Evolutionary conservation across 2,797 vertebrate genomes (phyloP).

Genomic region (Sciaenops ocellatus): DNA sequence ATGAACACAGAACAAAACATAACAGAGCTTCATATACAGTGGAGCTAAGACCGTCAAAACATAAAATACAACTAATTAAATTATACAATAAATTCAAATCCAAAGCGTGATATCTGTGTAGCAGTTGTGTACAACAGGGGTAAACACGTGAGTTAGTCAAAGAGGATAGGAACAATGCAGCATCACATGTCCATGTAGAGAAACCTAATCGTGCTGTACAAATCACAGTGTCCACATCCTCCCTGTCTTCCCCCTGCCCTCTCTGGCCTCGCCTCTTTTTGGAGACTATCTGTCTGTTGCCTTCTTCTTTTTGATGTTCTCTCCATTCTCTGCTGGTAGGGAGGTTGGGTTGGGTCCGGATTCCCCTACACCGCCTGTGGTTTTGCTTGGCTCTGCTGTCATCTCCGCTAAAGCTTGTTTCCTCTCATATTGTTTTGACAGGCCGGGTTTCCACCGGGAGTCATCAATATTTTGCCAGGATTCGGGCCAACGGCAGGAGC

Average conservation of each 20-base stretch:
- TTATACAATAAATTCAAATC: constrained; percentile 1
- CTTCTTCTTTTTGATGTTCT: constrained; percentile 81
- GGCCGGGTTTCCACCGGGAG: constrained; percentile 99
- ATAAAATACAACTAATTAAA: constrained; percentile 2
- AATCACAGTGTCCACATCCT: constrained; percentile 62
- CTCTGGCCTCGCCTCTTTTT: constrained; percentile 65
- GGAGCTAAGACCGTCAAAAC: constrained; percentile 6
- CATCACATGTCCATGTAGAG: constrained; percentile 33
- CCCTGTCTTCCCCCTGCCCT: constrained; percentile 49
- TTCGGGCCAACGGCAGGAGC: constrained; percentile 96
- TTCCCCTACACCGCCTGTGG: constrained; percentile 81
- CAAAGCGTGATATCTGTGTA: not conserved
- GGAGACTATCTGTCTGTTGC: constrained; percentile 79
- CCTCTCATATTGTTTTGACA: constrained; percentile 90
- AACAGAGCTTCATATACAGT: not conserved
- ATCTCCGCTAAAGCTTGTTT: constrained; percentile 84
- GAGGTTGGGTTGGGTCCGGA: constrained; percentile 83
- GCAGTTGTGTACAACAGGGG: constrained; percentile 24
- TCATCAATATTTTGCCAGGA: constrained; percentile 99
- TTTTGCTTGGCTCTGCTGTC: constrained; percentile 87
- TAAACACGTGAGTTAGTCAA: constrained; percentile 45
- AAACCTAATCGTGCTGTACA: constrained; percentile 54
- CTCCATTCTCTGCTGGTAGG: constrained; percentile 76
- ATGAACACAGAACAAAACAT: constrained; percentile 4
- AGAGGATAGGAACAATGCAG: constrained; percentile 39